phyloP scores from a whole-genome alignment of 2,797 vertebrate species.

The Dendrocincla fuliginosa region DNA sequence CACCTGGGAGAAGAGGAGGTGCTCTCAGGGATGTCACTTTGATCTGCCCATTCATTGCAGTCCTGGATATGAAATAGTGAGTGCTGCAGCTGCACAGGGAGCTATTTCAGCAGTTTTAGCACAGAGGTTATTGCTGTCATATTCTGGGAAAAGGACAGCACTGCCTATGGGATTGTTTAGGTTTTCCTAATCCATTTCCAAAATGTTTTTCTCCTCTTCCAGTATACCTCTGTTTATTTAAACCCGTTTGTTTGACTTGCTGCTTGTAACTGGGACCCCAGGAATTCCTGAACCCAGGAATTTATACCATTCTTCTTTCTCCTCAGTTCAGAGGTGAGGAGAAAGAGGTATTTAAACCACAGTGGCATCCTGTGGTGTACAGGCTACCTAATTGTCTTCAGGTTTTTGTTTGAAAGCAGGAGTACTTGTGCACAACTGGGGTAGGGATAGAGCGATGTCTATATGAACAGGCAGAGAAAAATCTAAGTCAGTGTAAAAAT shows the following conservation, averaged over 20 bases:
- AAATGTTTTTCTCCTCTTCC: conserved; percentile 18
- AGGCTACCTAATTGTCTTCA: background rate
- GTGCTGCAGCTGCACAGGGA: background rate
- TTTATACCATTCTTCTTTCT: background rate
- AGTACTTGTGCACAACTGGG: background rate
- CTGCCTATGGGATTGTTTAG: conserved; percentile 1
- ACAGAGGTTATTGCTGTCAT: background rate
- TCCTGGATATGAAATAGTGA: background rate
- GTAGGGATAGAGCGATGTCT: background rate
- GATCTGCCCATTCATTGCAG: background rate
- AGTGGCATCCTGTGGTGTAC: background rate
- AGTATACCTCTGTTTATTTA: background rate
- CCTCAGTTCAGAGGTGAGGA: background rate
- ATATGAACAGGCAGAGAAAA: background rate
- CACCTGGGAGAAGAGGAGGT: background rate
- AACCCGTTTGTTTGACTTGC: conserved; percentile 17
- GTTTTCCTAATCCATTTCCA: conserved; percentile 22
- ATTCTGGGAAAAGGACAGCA: background rate
- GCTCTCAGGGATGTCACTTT: background rate
- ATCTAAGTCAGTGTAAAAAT: background rate
- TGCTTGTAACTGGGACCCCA: background rate
- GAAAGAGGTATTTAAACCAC: background rate
- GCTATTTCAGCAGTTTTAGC: background rate
- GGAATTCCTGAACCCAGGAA: background rate
- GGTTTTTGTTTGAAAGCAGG: background rate